Percentiles rank a stretch among this genome's conserved stretches.
phyloP scores from a whole-genome alignment of 2,113 vertebrate genomes.

The Tapirus terrestris region DNA sequence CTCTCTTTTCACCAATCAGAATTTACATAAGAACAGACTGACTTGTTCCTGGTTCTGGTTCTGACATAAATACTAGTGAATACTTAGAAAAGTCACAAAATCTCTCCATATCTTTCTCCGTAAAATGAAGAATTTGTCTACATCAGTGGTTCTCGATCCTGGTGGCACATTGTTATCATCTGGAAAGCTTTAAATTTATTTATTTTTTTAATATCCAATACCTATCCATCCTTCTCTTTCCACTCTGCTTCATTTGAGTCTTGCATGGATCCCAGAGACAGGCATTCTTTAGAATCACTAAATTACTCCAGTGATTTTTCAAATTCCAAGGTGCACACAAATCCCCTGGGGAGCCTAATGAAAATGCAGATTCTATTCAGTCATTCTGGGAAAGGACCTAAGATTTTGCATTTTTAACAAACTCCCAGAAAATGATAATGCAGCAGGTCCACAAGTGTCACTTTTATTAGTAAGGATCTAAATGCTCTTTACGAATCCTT shows the following conservation, averaged over 20 bases:
- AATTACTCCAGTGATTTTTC: background rate
- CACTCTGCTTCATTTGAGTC: background rate
- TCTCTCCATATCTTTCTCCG: background rate
- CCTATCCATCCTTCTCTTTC: background rate
- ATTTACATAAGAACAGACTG: background rate
- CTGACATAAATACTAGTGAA: background rate
- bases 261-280: background rate
- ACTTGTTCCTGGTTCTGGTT: background rate
- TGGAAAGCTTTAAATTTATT: fast-evolving
- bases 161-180: background rate
- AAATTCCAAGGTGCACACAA: background rate
- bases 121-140: background rate
- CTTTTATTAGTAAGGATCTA: background rate
- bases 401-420: background rate
- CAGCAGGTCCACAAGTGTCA: background rate
- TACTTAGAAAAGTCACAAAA: background rate
- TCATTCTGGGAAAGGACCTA: background rate
- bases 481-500: background rate
- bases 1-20: background rate
- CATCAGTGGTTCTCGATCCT: background rate
- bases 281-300: background rate
- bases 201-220: background rate
- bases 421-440: background rate
- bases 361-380: background rate
- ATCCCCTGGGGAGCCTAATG: background rate